Percentiles rank a stretch among this genome's conserved stretches.
These are phyloP conservation scores for Protobothrops mucrosquamatus DNA, from an alignment of 2,113 vertebrate species.

Conservation along the genomic window DNA sequence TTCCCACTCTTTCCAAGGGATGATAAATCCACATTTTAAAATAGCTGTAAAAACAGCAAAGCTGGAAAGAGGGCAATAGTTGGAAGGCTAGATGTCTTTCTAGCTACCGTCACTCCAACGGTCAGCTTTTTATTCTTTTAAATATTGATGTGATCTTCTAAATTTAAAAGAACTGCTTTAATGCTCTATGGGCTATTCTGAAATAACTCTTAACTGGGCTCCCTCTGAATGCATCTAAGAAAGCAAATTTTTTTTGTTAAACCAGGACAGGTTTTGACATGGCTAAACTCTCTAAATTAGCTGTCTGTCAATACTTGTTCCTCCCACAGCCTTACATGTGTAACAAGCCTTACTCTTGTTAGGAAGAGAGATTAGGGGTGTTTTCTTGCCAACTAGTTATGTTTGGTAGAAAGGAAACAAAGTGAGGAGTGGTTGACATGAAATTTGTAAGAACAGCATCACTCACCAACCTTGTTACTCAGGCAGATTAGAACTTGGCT, in stretches of 20 bases:
- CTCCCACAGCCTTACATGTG: not conserved
- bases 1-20: not conserved
- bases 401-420: not conserved
- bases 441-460: not conserved
- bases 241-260: not conserved
- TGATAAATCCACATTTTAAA: not conserved
- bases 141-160: not conserved
- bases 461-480: not conserved
- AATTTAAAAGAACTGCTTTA: not conserved
- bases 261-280: not conserved
- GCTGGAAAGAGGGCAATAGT: not conserved
- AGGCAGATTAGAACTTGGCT: not conserved
- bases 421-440: not conserved
- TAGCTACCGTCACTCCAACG: not conserved
- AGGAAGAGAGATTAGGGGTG: not conserved
- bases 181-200: not conserved
- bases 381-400: not conserved
- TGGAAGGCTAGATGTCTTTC: not conserved
- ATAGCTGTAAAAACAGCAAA: not conserved
- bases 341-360: not conserved
- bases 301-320: not conserved
- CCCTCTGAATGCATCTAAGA: not conserved
- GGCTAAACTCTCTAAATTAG: not conserved
- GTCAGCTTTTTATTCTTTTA: not conserved
- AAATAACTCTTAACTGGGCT: not conserved